Conservation (phyloP, 2,888 invertebrate species). For the Cephus runcator region DNA sequence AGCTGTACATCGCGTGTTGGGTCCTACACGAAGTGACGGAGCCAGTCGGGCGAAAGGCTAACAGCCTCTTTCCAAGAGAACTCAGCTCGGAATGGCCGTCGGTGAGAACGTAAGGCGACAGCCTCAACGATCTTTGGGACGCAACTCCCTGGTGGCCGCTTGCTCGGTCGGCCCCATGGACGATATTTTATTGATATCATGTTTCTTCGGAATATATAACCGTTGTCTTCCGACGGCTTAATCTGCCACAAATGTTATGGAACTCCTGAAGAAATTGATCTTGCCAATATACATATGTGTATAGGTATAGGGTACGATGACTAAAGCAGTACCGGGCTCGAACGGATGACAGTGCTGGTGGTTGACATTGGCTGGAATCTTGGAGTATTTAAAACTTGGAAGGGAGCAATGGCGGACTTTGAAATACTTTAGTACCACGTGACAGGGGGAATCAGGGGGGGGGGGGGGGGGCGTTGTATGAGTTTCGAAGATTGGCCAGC, state of each 20-base stretch:
- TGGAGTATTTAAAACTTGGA: too few relatives aligned
- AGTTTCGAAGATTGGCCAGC: conserved; percentile 13
- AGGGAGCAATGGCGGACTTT: too few relatives aligned
- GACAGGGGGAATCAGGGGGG: not conserved
- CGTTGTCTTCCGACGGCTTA: conserved; percentile 4
- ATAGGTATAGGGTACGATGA: not conserved
- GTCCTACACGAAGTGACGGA: conserved; percentile 16
- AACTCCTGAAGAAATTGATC: not conserved
- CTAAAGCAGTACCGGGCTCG: too few relatives aligned
- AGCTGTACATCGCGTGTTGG: conserved; percentile 11
- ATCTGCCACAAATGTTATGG: not conserved
- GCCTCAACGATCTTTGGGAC: conserved; percentile 5
- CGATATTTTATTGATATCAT: conserved; percentile 5
- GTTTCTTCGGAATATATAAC: not conserved
- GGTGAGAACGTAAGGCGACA: conserved; percentile 7
- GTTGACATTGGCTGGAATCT: too few relatives aligned
- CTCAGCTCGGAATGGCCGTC: conserved; percentile 14
- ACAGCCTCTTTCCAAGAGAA: conserved; percentile 3
- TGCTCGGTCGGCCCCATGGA: not conserved
- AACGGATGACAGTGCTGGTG: too few relatives aligned
- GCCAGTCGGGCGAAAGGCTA: conserved; percentile 18
- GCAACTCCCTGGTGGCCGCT: conserved; percentile 7
- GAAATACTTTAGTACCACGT: too few relatives aligned
- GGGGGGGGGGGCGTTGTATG: not conserved
- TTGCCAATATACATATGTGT: not conserved